Evolutionary conservation across 2,797 vertebrate genomes (phyloP), one percentile per base, ranked within the genome.

Genomic region (Melanogrammus aeglefinus): DNA sequence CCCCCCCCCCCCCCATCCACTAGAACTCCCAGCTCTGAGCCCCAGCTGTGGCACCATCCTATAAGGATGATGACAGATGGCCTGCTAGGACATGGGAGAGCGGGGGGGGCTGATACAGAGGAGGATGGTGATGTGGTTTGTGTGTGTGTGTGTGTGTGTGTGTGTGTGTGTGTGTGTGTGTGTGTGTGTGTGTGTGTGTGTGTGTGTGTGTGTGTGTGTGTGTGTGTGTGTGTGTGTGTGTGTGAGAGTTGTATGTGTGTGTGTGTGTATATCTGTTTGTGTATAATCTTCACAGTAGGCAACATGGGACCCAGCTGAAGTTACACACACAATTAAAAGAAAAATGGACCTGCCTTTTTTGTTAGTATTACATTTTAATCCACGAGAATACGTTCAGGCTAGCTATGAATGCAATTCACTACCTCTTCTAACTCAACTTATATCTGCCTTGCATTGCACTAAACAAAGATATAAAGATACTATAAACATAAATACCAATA

Each of bases 21-120:
- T 16, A 29, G 31, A 73, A 39, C 76, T 31, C 41, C 57, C 33
- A 38, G 79, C 31, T 75, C 69, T 76, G 78, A 21, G 83, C 80
- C 82, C 76, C 92, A 92, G 91, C 88, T 91, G 92, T 89, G 81
- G 10, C 21, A 79, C 76, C 80, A 75, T 84, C 81, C 84, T 5
- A 72, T 80, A 70, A 83, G 81, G 83, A 89, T 79, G 88, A 81
- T 91, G 89, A 91, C 92, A 93, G 91, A 94, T 93, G 91, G 91
- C 79, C 85, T 86, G 83, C 88, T 89, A 85, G 86, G 84, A 89
- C 21, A 74, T 78, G 73, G 69, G 74, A 73, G 57, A 75, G 82
- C 83, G 79, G 78, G 80, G 79, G 81, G 79, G 51, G 75, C 44
- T 51, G 81, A 72, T 80, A 76, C 38, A 77, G 75, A 36, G 72